These are phyloP conservation scores for Poecilia wingei DNA, from an alignment of 2,797 vertebrate species.

Conservation along the genomic window DNA sequence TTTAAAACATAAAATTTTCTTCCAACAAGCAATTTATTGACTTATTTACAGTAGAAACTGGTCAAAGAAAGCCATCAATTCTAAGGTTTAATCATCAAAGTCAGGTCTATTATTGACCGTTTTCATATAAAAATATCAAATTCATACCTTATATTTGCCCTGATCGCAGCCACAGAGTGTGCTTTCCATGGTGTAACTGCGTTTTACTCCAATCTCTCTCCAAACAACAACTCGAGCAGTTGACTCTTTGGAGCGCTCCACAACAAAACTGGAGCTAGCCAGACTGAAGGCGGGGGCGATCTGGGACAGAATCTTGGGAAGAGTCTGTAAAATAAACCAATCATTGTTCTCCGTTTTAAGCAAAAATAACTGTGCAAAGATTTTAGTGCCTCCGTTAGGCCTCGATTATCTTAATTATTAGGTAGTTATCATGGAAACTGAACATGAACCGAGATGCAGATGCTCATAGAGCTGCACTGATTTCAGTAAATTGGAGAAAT, in stretches of 20 bases:
- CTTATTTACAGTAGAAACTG: background rate
- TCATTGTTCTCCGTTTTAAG: background rate
- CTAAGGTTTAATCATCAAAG: background rate
- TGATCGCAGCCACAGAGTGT: conserved; percentile 97
- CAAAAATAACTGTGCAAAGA: background rate
- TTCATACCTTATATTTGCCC: conserved; percentile 94
- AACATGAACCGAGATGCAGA: background rate
- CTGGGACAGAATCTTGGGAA: conserved; percentile 95
- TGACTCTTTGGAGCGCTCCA: conserved; percentile 97
- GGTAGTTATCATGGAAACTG: background rate
- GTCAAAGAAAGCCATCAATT: background rate
- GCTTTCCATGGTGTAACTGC: conserved; percentile 99
- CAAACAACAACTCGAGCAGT: conserved; percentile 97
- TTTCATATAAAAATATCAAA: background rate
- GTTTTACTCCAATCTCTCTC: conserved; percentile 95
- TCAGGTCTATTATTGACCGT: background rate
- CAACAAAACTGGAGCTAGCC: conserved; percentile 97
- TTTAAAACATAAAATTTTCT: background rate
- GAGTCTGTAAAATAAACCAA: conserved; percentile 79
- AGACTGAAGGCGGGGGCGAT: conserved; percentile 96
- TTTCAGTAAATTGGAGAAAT: background rate
- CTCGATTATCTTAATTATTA: background rate
- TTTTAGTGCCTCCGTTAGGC: background rate
- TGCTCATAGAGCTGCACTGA: background rate
- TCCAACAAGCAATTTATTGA: background rate